Percentiles rank a stretch among this genome's conserved stretches.
phyloP scores from a whole-genome alignment of 2,797 vertebrate genomes.

The Leuciscus waleckii region DNA sequence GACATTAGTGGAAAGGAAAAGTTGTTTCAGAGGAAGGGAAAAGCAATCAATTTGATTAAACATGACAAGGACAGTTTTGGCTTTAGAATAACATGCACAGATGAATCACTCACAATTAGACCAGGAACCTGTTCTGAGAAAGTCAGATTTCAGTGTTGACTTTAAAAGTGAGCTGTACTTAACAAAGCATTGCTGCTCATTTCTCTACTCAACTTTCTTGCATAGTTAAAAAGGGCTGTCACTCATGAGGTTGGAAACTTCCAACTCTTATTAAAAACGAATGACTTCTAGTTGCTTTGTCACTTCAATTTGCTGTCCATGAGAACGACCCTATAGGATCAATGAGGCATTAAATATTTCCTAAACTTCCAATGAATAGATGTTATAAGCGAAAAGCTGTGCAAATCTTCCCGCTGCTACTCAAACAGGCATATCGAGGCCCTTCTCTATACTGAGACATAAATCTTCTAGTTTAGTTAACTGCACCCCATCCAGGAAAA shows the following conservation, averaged over 20 bases:
- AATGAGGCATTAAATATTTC: neutral
- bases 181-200: neutral
- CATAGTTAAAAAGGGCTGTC: neutral
- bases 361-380: neutral
- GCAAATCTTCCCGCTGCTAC: neutral
- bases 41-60: neutral
- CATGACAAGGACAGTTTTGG: neutral
- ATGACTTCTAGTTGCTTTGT: neutral
- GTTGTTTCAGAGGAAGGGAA: neutral
- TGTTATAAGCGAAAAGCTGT: neutral
- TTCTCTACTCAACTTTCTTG: neutral
- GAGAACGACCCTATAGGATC: neutral
- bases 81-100: neutral
- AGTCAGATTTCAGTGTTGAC: neutral
- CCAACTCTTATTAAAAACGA: neutral
- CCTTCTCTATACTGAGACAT: conserved; percentile 54
- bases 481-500: conserved; percentile 61
- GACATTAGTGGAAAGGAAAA: neutral
- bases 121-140: neutral
- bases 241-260: neutral
- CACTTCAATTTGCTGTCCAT: neutral
- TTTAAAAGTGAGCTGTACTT: neutral
- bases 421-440: neutral
- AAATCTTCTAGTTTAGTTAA: conserved; percentile 71
- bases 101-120: neutral